Conservation (phyloP, 1,140 invertebrate species). For the Pachypeltis micranthus region DNA sequence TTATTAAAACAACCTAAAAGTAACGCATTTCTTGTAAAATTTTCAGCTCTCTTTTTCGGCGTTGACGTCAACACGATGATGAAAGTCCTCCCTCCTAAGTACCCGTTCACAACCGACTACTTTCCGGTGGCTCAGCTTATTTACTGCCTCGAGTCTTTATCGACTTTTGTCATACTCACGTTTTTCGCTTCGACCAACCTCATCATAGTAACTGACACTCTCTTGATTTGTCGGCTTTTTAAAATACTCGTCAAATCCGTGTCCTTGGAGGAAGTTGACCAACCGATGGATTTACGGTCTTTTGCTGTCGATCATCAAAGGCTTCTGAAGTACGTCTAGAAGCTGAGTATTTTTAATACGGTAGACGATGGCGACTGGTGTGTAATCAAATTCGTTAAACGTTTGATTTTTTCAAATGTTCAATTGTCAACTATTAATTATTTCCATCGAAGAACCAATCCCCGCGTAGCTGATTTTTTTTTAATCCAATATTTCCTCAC, state of each 20-base stretch:
- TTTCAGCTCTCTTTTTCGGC: background rate
- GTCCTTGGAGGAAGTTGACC: background rate
- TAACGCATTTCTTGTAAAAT: too few relatives aligned
- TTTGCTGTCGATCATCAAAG: background rate
- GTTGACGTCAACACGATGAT: background rate
- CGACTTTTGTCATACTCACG: background rate
- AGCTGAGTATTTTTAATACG: too few relatives aligned
- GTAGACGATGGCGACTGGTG: too few relatives aligned
- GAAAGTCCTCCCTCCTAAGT: background rate
- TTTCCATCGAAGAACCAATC: too few relatives aligned
- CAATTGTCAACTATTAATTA: too few relatives aligned
- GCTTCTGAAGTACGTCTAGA: background rate
- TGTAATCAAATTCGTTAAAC: too few relatives aligned
- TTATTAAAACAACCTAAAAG: too few relatives aligned
- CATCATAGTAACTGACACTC: background rate
- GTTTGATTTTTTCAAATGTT: too few relatives aligned
- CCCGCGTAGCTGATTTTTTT: too few relatives aligned
- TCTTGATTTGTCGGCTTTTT: background rate
- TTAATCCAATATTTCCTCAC: too few relatives aligned
- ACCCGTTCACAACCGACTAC: background rate
- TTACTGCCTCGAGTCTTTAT: background rate
- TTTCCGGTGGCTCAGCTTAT: background rate
- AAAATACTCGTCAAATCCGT: background rate
- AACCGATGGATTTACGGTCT: background rate
- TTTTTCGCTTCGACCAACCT: conserved; percentile 1